Conservation (phyloP, 2,888 invertebrate genomes). For the Lepidochrysops patricia region DNA sequence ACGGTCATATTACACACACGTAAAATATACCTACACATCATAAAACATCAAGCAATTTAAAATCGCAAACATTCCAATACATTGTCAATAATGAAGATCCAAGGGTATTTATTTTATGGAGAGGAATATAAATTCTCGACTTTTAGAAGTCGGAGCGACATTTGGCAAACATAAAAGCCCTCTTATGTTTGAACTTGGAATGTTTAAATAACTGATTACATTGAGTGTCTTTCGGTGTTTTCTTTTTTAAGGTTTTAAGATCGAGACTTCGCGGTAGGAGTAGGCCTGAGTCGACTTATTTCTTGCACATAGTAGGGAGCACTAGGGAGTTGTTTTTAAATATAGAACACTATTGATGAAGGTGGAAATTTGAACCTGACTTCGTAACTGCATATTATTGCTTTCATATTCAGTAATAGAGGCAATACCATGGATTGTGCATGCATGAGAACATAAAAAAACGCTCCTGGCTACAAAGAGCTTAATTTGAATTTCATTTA, state of each 20-base stretch:
- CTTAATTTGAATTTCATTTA: background rate
- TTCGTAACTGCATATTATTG: too few species aligned
- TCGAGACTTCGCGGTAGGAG: background rate
- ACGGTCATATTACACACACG: too few species aligned
- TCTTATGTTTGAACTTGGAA: conserved; percentile 11
- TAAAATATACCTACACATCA: background rate
- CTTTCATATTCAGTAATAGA: too few species aligned
- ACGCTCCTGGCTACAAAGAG: too few species aligned
- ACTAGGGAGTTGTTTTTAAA: background rate
- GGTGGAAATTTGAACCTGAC: too few species aligned
- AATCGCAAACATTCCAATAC: conserved; percentile 4
- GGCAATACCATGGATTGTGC: too few species aligned
- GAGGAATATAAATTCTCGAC: conserved; percentile 8
- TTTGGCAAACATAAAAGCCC: conserved; percentile 13
- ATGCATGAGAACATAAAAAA: too few species aligned
- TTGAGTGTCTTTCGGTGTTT: conserved; percentile 15
- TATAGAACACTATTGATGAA: too few species aligned
- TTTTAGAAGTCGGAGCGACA: conserved; percentile 10
- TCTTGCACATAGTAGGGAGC: too few species aligned
- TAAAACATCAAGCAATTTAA: conserved; percentile 3
- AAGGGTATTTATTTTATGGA: conserved; percentile 1
- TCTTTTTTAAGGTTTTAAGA: background rate
- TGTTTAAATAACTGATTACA: conserved; percentile 17
- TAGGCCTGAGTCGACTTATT: background rate
- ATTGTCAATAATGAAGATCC: background rate